phyloP scores from a whole-genome alignment of 2,113 vertebrate species.

The Mormoops blainvillei region DNA sequence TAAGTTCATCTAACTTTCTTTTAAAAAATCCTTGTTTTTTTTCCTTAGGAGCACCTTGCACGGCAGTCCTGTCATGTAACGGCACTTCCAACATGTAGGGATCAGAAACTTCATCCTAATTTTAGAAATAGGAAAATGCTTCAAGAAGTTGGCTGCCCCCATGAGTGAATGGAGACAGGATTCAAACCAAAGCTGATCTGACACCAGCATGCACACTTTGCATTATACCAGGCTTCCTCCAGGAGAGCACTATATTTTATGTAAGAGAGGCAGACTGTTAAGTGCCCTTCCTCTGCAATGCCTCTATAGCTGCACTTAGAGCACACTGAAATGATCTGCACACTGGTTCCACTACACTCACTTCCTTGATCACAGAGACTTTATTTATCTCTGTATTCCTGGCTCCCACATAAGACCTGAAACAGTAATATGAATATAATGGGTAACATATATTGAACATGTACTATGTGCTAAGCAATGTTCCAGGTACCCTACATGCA shows the following conservation, averaged over 20 bases:
- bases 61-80: background rate
- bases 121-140: slow-evolving; percentile 17
- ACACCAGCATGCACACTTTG: background rate
- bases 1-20: background rate
- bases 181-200: background rate
- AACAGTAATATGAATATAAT: background rate
- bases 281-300: background rate
- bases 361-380: background rate
- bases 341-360: background rate
- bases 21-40: background rate
- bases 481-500: background rate
- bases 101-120: background rate
- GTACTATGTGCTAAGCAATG: background rate
- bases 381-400: background rate
- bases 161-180: background rate
- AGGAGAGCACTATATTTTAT: slow-evolving; percentile 10
- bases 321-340: background rate
- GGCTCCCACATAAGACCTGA: background rate
- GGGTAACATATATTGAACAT: background rate
- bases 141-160: background rate
- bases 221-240: background rate
- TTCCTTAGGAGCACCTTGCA: background rate
- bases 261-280: background rate
- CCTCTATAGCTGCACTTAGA: background rate
- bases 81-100: background rate